Conservation (phyloP, 2,113 vertebrate species). For the Chaetura pelagica region DNA sequence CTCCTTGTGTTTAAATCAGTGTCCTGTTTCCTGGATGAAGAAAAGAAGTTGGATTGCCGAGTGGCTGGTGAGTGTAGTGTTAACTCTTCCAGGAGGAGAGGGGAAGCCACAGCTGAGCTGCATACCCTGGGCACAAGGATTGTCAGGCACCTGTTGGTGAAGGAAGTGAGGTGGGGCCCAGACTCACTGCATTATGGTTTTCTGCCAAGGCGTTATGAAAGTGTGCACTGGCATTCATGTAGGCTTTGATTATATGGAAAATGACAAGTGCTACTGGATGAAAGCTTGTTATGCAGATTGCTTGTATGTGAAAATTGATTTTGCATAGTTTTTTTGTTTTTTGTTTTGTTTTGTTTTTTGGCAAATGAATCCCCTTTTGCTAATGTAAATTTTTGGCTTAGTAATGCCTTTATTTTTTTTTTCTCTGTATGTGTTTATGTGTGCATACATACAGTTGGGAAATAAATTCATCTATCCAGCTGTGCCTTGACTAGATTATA, state of each 20-base stretch:
- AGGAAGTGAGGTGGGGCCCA: background rate
- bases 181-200: background rate
- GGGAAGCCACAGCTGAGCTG: slow-evolving; percentile 43
- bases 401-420: background rate
- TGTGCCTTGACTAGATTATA: background rate
- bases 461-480: background rate
- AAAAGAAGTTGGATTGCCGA: background rate
- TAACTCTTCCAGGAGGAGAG: background rate
- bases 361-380: background rate
- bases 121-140: background rate
- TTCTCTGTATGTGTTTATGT: background rate
- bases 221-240: background rate
- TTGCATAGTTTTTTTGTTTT: no score
- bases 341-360: background rate
- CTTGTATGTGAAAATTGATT: background rate
- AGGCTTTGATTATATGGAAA: background rate
- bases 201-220: background rate
- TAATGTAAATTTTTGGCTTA: background rate
- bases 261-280: background rate
- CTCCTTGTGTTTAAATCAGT: background rate
- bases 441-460: background rate
- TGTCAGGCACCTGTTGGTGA: background rate
- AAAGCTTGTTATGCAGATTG: background rate
- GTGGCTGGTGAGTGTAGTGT: background rate
- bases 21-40: background rate